Evolutionary conservation across 2,797 vertebrate species (phyloP).

Genomic region (Ibycter americanus): DNA sequence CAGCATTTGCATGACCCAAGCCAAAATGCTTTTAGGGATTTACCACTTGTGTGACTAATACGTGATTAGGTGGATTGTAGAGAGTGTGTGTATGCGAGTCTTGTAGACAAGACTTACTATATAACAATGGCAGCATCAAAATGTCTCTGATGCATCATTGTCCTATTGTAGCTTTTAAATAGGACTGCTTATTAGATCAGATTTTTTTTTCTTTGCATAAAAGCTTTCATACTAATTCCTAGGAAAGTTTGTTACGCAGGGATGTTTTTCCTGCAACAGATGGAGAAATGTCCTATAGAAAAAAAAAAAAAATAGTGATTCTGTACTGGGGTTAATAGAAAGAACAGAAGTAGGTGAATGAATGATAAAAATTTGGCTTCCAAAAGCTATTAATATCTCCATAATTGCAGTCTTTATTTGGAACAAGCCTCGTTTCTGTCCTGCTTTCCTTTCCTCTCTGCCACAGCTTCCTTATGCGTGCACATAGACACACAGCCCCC

Average conservation of each 20-base stretch:
- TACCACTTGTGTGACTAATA: constrained; percentile 24
- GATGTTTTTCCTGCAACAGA: not conserved
- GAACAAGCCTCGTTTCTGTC: not conserved
- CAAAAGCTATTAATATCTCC: not conserved
- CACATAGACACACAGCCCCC: not conserved
- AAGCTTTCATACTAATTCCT: not conserved
- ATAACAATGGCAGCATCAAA: not conserved
- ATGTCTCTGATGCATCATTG: not conserved
- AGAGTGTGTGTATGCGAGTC: not conserved
- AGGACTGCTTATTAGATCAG: not conserved
- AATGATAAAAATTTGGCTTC: not conserved
- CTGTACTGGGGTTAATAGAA: not conserved
- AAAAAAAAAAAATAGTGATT: not conserved
- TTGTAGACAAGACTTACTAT: not conserved
- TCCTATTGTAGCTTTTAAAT: not conserved
- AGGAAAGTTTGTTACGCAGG: not conserved
- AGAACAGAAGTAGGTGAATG: constrained; percentile 31
- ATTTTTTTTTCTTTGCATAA: not conserved
- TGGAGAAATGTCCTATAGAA: not conserved
- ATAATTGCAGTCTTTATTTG: constrained; percentile 29
- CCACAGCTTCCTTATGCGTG: not conserved
- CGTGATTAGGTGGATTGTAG: not conserved
- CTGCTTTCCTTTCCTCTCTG: not conserved
- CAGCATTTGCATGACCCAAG: not conserved
- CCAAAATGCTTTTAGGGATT: constrained; percentile 33